Evolutionary conservation across 2,888 invertebrate species (phyloP).

Genomic region (Callyntrura guangdongensis): DNA sequence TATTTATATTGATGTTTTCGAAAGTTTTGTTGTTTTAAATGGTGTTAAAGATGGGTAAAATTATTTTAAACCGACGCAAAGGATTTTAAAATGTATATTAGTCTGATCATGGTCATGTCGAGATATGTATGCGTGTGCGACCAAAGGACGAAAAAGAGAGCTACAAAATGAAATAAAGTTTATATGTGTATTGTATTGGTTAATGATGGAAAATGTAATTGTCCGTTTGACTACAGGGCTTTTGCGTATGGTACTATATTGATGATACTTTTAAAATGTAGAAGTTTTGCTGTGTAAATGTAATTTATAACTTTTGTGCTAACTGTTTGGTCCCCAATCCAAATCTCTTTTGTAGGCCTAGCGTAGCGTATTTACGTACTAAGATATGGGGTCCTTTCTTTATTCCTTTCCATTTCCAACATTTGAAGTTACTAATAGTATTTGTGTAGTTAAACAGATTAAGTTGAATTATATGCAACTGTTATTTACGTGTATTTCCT

Average conservation of each 20-base stretch:
- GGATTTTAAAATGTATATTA: background rate
- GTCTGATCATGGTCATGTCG: constrained; percentile 31
- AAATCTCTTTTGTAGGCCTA: background rate
- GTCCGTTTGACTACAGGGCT: constrained; percentile 56
- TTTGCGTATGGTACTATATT: constrained; percentile 20
- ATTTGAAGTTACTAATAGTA: background rate
- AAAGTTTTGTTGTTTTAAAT: constrained; percentile 40
- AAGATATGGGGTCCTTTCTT: constrained; percentile 7
- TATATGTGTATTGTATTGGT: background rate
- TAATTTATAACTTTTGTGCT: constrained; percentile 42
- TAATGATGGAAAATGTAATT: constrained; percentile 22
- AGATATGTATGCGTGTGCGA: constrained; percentile 15
- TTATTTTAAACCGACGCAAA: constrained; percentile 31
- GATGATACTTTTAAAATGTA: background rate
- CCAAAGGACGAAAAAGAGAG: constrained; percentile 49
- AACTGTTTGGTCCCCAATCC: background rate
- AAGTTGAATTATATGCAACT: constrained; percentile 21
- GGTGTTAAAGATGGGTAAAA: constrained; percentile 15
- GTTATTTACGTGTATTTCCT: background rate
- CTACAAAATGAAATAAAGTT: constrained; percentile 21
- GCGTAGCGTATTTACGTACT: background rate
- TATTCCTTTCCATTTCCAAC: background rate
- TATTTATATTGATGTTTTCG: constrained; percentile 21
- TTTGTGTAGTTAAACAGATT: constrained; percentile 39
- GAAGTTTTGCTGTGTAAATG: background rate